Conservation (phyloP, 2,888 invertebrate species). For the Brachyopa scutellaris region DNA sequence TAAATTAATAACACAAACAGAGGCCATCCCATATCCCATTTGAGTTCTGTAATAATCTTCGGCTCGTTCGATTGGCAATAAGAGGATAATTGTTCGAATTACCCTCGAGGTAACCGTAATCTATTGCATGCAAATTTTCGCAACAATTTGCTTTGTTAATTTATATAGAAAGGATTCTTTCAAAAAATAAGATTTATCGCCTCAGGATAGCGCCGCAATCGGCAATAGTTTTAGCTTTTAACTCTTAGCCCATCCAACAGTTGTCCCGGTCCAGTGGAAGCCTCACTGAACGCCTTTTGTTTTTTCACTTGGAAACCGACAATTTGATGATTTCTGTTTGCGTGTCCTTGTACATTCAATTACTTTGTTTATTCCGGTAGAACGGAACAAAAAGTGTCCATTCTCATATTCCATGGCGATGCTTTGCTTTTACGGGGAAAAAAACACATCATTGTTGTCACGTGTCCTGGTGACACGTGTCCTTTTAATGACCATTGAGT, state of each 20-base stretch:
- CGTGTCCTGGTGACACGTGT: slow-evolving; percentile 81
- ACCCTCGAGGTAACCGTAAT: slow-evolving; percentile 29
- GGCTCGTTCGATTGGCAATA: slow-evolving; percentile 44
- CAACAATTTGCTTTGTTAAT: slow-evolving; percentile 8
- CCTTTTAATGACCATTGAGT: slow-evolving; percentile 80
- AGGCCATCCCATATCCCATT: slow-evolving; percentile 31
- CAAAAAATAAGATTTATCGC: slow-evolving; percentile 44
- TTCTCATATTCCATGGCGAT: slow-evolving; percentile 31
- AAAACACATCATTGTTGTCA: slow-evolving; percentile 77
- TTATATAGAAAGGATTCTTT: not conserved
- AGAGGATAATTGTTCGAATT: slow-evolving; percentile 53
- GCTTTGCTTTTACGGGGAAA: slow-evolving; percentile 55
- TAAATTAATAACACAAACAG: slow-evolving; percentile 60
- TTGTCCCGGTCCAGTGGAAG: slow-evolving; percentile 12
- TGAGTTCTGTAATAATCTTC: not conserved
- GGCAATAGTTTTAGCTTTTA: not conserved
- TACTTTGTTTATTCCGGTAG: slow-evolving; percentile 62
- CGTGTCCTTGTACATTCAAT: slow-evolving; percentile 64
- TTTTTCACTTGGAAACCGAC: slow-evolving; percentile 51
- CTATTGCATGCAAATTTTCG: slow-evolving; percentile 62
- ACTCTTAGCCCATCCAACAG: not conserved
- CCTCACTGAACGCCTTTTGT: too few species aligned
- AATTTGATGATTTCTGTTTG: slow-evolving; percentile 64
- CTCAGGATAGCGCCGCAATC: slow-evolving; percentile 20
- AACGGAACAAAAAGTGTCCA: slow-evolving; percentile 9